These are phyloP conservation scores for Acrossocheilus fasciatus DNA, from an alignment of 2,797 vertebrate genomes.

Conservation along the genomic window DNA sequence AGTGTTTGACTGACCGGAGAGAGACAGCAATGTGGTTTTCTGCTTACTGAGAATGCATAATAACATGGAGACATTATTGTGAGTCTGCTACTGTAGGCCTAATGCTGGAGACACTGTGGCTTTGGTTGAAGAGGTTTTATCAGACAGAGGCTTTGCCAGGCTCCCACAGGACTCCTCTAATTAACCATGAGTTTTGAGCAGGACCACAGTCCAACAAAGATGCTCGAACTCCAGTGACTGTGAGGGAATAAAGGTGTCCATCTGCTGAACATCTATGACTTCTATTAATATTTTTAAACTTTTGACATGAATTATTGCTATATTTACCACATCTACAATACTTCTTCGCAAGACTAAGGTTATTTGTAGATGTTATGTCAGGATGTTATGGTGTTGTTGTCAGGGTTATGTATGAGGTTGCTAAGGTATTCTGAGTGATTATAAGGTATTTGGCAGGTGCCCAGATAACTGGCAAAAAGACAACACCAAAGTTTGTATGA, in stretches of 20 bases:
- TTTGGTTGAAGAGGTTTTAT: constrained; percentile 66
- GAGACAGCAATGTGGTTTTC: constrained; percentile 56
- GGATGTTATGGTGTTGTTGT: too few relatives aligned
- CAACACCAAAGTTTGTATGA: neutral
- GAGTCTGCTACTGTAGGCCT: constrained; percentile 64
- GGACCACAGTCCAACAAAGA: constrained; percentile 63
- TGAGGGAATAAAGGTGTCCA: constrained; percentile 15
- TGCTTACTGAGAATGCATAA: constrained; percentile 61
- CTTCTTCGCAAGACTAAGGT: neutral
- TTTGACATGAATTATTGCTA: neutral
- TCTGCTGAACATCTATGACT: neutral
- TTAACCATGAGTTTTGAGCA: constrained; percentile 74
- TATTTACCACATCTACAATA: neutral
- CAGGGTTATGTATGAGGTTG: neutral
- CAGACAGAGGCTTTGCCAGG: constrained; percentile 59
- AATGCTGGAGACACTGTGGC: constrained; percentile 73
- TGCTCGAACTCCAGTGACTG: constrained; percentile 41
- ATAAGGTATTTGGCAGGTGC: too few relatives aligned
- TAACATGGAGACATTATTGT: constrained; percentile 71
- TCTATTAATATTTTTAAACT: neutral
- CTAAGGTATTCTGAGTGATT: neutral
- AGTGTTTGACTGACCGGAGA: constrained; percentile 49
- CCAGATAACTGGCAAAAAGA: neutral
- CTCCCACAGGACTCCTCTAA: constrained; percentile 77
- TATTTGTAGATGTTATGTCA: neutral